A percentile compares a stretch with the other conserved stretches of the same genome.
Evolutionary conservation across 2,113 vertebrate genomes (phyloP).

Genomic region (Nerophis lumbriciformis): DNA sequence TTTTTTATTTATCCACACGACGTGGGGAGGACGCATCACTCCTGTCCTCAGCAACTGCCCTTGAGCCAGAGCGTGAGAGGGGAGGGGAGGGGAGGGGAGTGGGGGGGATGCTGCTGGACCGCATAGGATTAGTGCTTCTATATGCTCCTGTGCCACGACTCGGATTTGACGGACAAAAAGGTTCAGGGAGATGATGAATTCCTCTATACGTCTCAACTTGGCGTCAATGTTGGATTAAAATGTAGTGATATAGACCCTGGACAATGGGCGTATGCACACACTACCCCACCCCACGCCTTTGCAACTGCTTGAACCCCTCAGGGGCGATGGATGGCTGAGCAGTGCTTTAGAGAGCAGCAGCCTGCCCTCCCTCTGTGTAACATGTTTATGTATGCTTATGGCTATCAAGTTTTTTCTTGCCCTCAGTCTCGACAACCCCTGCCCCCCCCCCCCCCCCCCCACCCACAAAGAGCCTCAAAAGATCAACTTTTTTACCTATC

Average conservation of each 20-base stretch:
- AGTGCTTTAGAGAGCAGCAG: too few relatives aligned
- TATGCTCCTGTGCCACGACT: conserved; percentile 14
- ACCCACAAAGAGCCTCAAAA: neutral
- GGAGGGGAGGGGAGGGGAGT: conserved; percentile 19
- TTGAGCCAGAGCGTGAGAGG: conserved; percentile 39
- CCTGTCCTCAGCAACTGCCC: conserved; percentile 40
- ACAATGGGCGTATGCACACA: too few relatives aligned
- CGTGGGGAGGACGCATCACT: conserved; percentile 38
- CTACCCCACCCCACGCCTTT: too few relatives aligned
- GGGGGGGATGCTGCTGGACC: conserved; percentile 29
- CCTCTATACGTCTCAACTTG: neutral
- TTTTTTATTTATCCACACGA: neutral
- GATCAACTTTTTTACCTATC: too few relatives aligned
- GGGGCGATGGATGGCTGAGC: too few relatives aligned
- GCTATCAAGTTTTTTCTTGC: too few relatives aligned
- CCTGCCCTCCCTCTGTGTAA: too few relatives aligned
- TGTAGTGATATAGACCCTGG: too few relatives aligned
- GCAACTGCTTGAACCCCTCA: too few relatives aligned
- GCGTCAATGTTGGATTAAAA: neutral
- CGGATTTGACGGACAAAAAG: conserved; percentile 1
- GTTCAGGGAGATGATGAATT: neutral
- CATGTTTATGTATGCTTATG: too few relatives aligned
- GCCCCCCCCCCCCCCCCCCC: too few relatives aligned
- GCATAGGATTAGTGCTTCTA: conserved; percentile 45
- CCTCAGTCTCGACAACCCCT: too few relatives aligned